Evolutionary conservation across 2,113 vertebrate genomes (phyloP), one percentile per base, ranked within the genome.

Genomic region (Glareola pratincola): DNA sequence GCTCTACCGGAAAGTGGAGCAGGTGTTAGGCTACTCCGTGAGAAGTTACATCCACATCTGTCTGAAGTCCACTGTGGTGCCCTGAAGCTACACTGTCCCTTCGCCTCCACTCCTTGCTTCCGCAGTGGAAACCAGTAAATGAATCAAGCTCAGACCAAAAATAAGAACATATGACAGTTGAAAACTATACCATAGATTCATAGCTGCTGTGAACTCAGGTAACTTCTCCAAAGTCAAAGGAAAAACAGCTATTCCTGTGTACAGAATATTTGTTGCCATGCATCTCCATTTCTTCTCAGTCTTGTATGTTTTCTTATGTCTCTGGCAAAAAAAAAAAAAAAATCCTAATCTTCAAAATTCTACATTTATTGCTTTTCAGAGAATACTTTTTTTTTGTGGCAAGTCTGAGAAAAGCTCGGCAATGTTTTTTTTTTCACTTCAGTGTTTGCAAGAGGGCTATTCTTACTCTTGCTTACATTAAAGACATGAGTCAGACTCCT

Each of bases 341-440:
- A 45, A n/a, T 32, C 11, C 34, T 9, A 37, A 76, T 18, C 8
- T 36, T 69, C 57, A 43, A 90, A 69, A 73, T 92, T 88, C 24
- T 41, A 23, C 36, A 17, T 71, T 6, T 68, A 17, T 39, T 74
- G 2, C 11, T 69, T 76, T 88, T 85, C 53, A 68, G 62, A 79
- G 5, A 72, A 51, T 9, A 16, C 1, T 6, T 4, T 53, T 56
- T 88, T 82, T 30, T 43, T 45, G 29, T 1, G 1, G 3, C 4
- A 67, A 41, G 19, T 51, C 22, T 82, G 39, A 75, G 68, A 36
- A 87, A 78, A 75, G 4, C 22, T 37, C 45, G 51, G 15, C 10
- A 78, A 90, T n/a, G n/a, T n/a, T 66, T 48, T 92, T 15, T 50
- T 20, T 81, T 80, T 62, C n/a, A 16, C 6, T 59, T 78, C 43